A percentile compares a stretch with the other conserved stretches of the same genome.
phyloP scores from a whole-genome alignment of 2,888 invertebrate genomes.

The Amphipoea oculea region DNA sequence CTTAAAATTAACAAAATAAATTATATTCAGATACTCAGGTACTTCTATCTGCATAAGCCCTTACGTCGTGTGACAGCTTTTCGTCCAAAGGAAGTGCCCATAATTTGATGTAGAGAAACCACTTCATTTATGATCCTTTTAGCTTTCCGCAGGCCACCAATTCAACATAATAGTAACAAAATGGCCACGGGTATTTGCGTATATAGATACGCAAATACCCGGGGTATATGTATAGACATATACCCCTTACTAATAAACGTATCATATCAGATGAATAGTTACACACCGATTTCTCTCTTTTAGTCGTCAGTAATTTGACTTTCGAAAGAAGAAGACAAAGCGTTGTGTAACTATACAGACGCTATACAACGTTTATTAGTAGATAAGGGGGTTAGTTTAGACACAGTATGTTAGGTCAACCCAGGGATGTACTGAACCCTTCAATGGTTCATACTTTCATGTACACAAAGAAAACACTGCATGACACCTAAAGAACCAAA shows the following conservation, averaged over 20 bases:
- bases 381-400: too few relatives aligned
- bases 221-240: too few relatives aligned
- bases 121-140: conserved; percentile 40
- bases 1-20: background rate
- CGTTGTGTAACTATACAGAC: too few relatives aligned
- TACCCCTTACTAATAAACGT: too few relatives aligned
- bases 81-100: conserved; percentile 40
- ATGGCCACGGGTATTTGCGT: conserved; percentile 6
- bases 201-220: too few relatives aligned
- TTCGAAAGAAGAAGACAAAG: too few relatives aligned
- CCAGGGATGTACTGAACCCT: background rate
- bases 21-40: background rate
- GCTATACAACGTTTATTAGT: too few relatives aligned
- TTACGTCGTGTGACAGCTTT: conserved; percentile 47
- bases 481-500: background rate
- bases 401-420: background rate
- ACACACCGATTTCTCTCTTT: too few relatives aligned
- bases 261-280: too few relatives aligned
- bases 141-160: conserved; percentile 29
- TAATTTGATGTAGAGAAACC: conserved; percentile 51
- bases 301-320: too few relatives aligned
- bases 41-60: conserved; percentile 14
- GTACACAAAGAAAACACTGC: background rate
- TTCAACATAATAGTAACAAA: conserved; percentile 45
- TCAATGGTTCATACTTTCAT: background rate